Percentiles rank a stretch among this genome's conserved stretches.
phyloP scores from a whole-genome alignment of 2,113 vertebrate genomes.

The Sterrhoptilus dennistouni region DNA sequence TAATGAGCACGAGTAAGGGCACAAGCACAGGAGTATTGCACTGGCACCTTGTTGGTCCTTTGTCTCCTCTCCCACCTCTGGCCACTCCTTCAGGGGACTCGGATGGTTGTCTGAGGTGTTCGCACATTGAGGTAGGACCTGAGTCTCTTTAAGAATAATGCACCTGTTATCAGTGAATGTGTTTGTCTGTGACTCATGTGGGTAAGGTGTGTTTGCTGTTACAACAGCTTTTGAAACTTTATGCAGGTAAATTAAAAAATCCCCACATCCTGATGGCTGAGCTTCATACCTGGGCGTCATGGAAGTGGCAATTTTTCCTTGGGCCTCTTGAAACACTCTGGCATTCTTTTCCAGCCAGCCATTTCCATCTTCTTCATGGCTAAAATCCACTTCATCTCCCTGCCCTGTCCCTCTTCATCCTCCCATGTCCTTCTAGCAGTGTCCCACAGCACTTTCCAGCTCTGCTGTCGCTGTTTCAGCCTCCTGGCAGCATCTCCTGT shows the following conservation, averaged over 20 bases:
- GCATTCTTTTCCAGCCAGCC: background rate
- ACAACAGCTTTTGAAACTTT: conserved; percentile 37
- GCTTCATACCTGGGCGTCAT: background rate
- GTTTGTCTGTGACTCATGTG: conserved; percentile 55
- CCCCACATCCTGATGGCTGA: background rate
- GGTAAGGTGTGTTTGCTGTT: conserved; percentile 60
- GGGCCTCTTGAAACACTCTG: background rate
- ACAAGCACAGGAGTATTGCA: background rate
- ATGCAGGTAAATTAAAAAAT: background rate
- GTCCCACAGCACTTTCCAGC: background rate
- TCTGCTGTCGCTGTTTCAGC: rapidly evolving
- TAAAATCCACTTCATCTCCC: background rate
- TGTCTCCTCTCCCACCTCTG: conserved; percentile 7
- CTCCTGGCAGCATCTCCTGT: background rate
- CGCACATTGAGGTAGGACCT: background rate
- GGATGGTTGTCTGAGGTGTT: background rate
- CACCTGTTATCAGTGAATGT: conserved; percentile 3
- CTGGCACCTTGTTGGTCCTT: background rate
- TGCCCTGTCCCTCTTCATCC: background rate
- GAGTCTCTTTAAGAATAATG: conserved; percentile 50
- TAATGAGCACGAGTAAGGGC: background rate
- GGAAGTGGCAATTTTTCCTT: background rate
- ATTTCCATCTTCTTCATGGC: background rate
- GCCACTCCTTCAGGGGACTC: background rate
- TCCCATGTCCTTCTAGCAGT: background rate